Evolutionary conservation across 2,797 vertebrate genomes (phyloP).

Genomic region (Linurgus olivaceus): DNA sequence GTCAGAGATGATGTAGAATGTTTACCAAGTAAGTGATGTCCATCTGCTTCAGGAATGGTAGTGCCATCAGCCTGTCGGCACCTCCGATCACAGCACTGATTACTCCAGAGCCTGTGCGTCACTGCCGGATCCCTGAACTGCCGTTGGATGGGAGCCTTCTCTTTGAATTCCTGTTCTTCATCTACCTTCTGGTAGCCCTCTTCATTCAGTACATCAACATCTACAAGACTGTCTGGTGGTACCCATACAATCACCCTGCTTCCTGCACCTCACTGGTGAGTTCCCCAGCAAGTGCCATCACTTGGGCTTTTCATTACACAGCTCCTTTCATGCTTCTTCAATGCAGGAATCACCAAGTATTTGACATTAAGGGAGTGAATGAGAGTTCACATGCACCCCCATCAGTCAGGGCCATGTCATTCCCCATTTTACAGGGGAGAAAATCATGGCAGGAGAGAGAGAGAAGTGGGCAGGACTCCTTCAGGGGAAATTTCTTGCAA

Average conservation of each 20-base stretch:
- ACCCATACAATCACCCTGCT: conserved; percentile 93
- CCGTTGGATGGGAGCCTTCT: conserved; percentile 92
- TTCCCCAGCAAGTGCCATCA: neutral
- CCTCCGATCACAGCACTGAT: conserved; percentile 94
- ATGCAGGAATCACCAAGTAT: neutral
- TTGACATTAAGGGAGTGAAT: neutral
- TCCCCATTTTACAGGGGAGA: neutral
- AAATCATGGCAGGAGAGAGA: neutral
- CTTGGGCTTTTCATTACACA: neutral
- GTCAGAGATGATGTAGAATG: neutral
- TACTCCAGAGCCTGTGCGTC: conserved; percentile 93
- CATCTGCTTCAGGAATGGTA: conserved; percentile 86
- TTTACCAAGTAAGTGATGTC: neutral
- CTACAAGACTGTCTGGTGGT: conserved; percentile 99
- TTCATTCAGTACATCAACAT: conserved; percentile 99
- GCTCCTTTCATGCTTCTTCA: neutral
- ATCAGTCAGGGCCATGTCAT: neutral
- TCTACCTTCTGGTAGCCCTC: conserved; percentile 94
- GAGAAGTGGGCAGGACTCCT: neutral
- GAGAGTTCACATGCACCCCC: neutral
- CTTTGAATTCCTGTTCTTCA: conserved; percentile 97
- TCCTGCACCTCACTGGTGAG: conserved; percentile 95
- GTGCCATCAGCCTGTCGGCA: conserved; percentile 87
- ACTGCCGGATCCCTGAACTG: conserved; percentile 93
- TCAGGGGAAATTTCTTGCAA: neutral